Evolutionary conservation across 1,140 invertebrate species (phyloP).

Genomic region (Drosophila mojavensis): DNA sequence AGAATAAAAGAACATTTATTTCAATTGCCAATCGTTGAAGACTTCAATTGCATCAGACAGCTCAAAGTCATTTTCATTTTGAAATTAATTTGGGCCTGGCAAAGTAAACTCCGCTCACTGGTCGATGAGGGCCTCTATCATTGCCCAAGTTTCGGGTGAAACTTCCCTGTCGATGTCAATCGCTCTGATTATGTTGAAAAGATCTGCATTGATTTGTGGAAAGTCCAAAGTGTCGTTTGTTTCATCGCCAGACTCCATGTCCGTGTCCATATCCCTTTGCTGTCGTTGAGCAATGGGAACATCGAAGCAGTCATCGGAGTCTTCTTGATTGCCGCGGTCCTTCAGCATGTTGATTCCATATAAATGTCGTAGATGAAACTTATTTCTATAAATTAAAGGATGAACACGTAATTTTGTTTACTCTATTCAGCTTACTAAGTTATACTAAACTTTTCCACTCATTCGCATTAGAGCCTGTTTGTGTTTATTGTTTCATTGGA

Average conservation of each 20-base stretch:
- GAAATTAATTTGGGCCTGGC: not conserved
- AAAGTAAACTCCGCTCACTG: no score
- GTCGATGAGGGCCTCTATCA: not conserved
- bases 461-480: not conserved
- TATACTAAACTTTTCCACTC: not conserved
- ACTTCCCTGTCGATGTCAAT: not conserved
- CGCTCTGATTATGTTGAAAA: not conserved
- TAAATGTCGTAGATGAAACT: not conserved
- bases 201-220: not conserved
- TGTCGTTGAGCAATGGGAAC: not conserved
- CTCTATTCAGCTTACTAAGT: not conserved
- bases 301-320: not conserved
- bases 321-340: not conserved
- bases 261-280: not conserved
- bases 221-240: not conserved
- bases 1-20: no score
- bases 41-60: no score
- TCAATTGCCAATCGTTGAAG: no score
- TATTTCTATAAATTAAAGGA: not conserved
- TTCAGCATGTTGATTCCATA: not conserved
- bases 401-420: not conserved
- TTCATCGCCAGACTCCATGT: slow-evolving; percentile 1
- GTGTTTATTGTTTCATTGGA: not conserved
- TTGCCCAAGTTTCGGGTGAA: not conserved
- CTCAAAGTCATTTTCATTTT: not conserved